Conservation (phyloP, 2,113 vertebrate genomes). For the Trachemys scripta region DNA sequence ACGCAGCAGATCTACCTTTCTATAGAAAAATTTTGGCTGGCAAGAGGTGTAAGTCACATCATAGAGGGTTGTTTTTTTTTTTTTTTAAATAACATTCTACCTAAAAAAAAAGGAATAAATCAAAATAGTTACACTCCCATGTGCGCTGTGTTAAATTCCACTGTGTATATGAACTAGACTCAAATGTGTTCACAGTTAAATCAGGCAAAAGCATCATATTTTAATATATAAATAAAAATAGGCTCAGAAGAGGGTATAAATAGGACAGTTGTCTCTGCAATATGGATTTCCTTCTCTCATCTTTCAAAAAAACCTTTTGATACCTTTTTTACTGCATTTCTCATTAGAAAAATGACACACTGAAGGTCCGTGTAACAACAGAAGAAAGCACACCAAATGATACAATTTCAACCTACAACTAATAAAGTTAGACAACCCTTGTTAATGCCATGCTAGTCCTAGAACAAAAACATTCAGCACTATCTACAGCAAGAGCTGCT, state of each 20-base stretch:
- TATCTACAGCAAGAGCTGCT: accelerated
- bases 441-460: neutral
- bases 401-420: neutral
- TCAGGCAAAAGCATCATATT: neutral
- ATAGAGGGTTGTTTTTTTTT: neutral
- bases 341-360: neutral
- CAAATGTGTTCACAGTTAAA: neutral
- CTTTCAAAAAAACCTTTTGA: neutral
- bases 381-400: neutral
- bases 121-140: neutral
- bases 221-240: neutral
- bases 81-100: neutral
- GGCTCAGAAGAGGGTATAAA: neutral
- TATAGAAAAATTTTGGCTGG: neutral
- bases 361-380: accelerated
- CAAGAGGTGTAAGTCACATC: neutral
- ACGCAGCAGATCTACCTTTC: neutral
- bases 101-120: neutral
- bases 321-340: neutral
- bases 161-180: neutral
- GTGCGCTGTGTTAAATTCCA: neutral
- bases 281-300: neutral
- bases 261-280: neutral
- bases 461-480: neutral
- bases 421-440: neutral